Percentiles rank a stretch among this genome's conserved stretches.
Conservation (phyloP, 2,888 invertebrate genomes). For the Cyclophora punctaria region DNA sequence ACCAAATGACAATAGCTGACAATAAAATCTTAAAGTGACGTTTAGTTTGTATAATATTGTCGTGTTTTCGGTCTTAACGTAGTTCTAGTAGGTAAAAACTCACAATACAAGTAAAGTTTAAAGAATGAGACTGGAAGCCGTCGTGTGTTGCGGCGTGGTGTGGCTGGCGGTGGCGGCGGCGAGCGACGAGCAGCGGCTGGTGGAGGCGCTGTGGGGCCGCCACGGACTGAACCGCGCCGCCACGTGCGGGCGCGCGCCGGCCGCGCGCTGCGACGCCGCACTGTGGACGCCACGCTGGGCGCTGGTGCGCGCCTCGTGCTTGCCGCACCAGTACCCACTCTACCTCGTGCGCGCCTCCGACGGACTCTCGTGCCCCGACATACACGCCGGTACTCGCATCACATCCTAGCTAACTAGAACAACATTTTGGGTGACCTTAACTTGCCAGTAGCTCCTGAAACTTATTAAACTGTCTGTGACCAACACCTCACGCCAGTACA, state of each 20-base stretch:
- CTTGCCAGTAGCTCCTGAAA: background rate
- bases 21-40: too few relatives aligned
- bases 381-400: conserved; percentile 6
- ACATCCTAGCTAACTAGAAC: background rate
- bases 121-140: background rate
- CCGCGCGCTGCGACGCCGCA: conserved; percentile 19
- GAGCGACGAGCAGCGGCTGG: conserved; percentile 9
- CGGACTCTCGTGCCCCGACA: conserved; percentile 12
- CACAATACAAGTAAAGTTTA: too few relatives aligned
- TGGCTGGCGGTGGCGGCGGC: conserved; percentile 3
- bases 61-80: too few relatives aligned
- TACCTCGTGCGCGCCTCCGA: conserved; percentile 5
- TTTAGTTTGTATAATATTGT: too few relatives aligned
- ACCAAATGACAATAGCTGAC: too few relatives aligned
- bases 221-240: conserved; percentile 12
- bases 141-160: conserved; percentile 5
- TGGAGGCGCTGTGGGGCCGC: conserved; percentile 17
- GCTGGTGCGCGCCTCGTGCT: conserved; percentile 21
- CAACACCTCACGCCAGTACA: background rate
- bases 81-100: too few relatives aligned
- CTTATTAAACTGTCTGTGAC: background rate
- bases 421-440: background rate
- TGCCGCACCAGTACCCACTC: conserved; percentile 7
- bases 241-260: conserved; percentile 16
- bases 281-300: conserved; percentile 29